phyloP scores from a whole-genome alignment of 1,140 invertebrate species.

The Protaetia brevitarsis region DNA sequence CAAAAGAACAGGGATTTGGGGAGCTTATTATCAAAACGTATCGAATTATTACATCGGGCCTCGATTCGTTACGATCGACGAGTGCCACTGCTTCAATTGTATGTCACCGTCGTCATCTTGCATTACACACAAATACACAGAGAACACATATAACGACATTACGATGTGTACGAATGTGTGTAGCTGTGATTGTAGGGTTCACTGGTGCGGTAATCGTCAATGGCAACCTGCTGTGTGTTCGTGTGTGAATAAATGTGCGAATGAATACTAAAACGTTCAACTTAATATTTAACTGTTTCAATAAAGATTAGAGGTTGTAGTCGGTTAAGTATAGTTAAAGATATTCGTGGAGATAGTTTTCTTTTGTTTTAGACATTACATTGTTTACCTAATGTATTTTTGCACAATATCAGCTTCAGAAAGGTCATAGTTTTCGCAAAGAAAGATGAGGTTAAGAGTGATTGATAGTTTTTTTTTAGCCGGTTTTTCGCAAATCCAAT shows the following conservation, averaged over 20 bases:
- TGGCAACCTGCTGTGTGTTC: not conserved
- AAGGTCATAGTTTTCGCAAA: too few species aligned
- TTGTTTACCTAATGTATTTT: too few species aligned
- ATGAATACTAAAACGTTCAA: not conserved
- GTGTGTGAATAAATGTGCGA: not conserved
- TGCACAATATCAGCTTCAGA: too few species aligned
- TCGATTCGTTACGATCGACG: constrained; percentile 30
- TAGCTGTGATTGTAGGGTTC: not conserved
- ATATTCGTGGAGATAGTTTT: too few species aligned
- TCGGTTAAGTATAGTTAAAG: too few species aligned
- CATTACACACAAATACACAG: not conserved
- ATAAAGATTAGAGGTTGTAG: too few species aligned
- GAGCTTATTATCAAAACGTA: constrained; percentile 35
- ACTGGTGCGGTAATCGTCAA: not conserved
- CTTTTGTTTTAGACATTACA: too few species aligned
- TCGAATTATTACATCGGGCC: constrained; percentile 29
- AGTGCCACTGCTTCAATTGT: not conserved
- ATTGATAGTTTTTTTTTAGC: too few species aligned
- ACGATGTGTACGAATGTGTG: not conserved
- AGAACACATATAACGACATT: not conserved
- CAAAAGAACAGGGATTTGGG: constrained; percentile 39
- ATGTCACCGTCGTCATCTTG: not conserved
- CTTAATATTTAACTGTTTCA: not conserved
- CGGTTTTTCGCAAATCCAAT: too few species aligned
- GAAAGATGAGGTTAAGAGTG: too few species aligned